Evolutionary conservation across 2,888 invertebrate genomes (phyloP), one percentile per base, ranked within the genome.

Genomic region (Epirrita christyi): DNA sequence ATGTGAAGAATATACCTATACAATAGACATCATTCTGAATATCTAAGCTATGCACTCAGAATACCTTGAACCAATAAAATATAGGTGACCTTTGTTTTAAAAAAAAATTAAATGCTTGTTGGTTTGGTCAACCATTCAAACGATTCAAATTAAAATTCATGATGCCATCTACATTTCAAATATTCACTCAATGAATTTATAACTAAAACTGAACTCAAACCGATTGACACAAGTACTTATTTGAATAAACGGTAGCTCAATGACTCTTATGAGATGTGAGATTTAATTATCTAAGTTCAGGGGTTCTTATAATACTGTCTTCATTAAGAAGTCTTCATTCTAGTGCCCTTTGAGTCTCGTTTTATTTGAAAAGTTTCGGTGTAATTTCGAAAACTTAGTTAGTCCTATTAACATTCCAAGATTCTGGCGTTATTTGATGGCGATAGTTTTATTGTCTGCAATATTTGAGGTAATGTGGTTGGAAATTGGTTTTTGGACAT

Each of bases 351-450:
- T 85, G 86, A 84, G 78, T 72, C 76, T 66, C 81, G 81, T 86
- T 89, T 89, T 86, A 91, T 89, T 89, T 78, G 88, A 88, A 88
- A 91, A 91, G 83, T 90, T 90, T 70, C 60, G 73, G 73, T 79
- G 81, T 88, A 86, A 89, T 85, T 88, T 80, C 67, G 68, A 67
- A 78, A 88, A 89, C 80, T 86, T 82, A 75, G 82, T 84, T 80
- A 81, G 73, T 75, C 80, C 83, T 78, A 83, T 85, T 85, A 85
- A 80, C 81, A 78, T 81, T 80, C 64, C 73, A 73, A 63, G 65
- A 70, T 70, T 64, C 51, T 55, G n/a, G 41, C 43, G 44, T 27
- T 48, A 66, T 66, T 66, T 70, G 67, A 70, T 61, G 67, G 37
- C 52, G 48, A 60, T 49, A 45, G 55, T 55, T 50, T 50, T 54